A percentile compares a stretch with the other conserved stretches of the same genome.
Evolutionary conservation across 2,113 vertebrate species (phyloP).

Genomic region (Phyllostomus hastatus): DNA sequence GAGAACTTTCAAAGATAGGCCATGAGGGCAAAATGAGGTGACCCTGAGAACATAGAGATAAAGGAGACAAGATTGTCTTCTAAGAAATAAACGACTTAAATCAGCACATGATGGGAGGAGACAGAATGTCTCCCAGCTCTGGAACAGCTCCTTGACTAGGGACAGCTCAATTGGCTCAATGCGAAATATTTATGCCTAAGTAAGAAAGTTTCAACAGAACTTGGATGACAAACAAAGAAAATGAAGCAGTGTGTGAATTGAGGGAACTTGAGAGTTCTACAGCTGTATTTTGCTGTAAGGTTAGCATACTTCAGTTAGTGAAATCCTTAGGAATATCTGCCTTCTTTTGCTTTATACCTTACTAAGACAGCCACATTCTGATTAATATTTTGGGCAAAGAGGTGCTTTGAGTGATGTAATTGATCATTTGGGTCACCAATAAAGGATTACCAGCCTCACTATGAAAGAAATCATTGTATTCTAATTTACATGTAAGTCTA

Average conservation of each 20-base stretch:
- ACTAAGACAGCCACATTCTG: neutral
- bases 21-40: neutral
- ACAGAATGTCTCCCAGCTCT: neutral
- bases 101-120: neutral
- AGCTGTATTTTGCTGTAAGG: neutral
- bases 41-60: neutral
- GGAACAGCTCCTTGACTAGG: neutral
- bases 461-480: neutral
- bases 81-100: constrained; percentile 21
- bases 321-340: neutral
- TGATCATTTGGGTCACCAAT: neutral
- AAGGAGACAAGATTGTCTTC: neutral
- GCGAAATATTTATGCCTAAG: constrained; percentile 1
- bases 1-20: neutral
- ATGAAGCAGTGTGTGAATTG: neutral
- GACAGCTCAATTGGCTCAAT: neutral
- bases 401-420: neutral
- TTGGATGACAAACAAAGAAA: neutral
- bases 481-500: neutral
- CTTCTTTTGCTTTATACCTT: neutral
- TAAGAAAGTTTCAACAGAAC: neutral
- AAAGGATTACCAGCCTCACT: neutral
- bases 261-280: neutral
- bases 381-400: neutral
- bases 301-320: neutral